phyloP scores from a whole-genome alignment of 1,140 invertebrate species.

The Microplitis mediator region DNA sequence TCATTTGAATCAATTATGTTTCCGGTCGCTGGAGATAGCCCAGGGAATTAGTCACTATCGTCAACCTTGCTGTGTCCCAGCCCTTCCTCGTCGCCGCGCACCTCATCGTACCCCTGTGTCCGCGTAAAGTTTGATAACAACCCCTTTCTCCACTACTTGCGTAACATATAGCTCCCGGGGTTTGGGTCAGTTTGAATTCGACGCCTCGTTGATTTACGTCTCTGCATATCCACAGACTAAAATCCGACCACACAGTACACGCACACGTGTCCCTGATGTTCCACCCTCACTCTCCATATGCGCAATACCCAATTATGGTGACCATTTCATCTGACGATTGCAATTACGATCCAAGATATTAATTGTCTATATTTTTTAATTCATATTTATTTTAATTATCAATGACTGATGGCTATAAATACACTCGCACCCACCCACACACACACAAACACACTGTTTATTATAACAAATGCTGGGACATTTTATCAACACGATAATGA shows the following conservation, averaged over 20 bases:
- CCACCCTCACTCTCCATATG: constrained; percentile 3
- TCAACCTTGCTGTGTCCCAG: constrained; percentile 12
- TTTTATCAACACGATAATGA: background rate
- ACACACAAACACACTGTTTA: no score
- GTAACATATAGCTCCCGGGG: constrained; percentile 15
- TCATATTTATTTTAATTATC: background rate
- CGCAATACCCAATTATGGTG: constrained; percentile 25
- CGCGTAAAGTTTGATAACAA: constrained; percentile 28
- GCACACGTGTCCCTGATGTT: background rate
- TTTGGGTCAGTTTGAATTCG: constrained; percentile 23
- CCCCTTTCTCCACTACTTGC: constrained; percentile 9
- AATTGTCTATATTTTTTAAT: background rate
- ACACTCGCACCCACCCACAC: no score
- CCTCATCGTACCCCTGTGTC: background rate
- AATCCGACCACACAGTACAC: background rate
- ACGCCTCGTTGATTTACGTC: constrained; percentile 25
- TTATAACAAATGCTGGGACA: background rate
- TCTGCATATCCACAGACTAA: background rate
- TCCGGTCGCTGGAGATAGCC: constrained; percentile 28
- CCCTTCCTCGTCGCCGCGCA: background rate
- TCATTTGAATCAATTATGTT: constrained; percentile 36
- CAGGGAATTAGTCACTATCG: constrained; percentile 31
- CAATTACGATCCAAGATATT: background rate
- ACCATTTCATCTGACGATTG: constrained; percentile 7
- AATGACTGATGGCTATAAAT: no score